phyloP scores from a whole-genome alignment of 2,888 invertebrate species.

The Chrysolina oricalcia region DNA sequence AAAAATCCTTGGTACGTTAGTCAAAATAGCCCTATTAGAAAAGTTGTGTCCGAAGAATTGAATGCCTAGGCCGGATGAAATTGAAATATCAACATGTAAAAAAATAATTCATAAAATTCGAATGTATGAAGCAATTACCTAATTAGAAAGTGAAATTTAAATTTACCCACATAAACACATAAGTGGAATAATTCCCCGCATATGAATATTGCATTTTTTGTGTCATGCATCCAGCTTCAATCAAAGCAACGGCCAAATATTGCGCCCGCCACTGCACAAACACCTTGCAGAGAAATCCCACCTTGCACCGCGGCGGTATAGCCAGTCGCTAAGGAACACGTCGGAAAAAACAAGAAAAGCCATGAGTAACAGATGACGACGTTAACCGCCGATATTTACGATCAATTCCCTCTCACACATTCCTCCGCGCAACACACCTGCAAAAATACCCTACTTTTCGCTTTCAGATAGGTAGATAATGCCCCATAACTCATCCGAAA shows the following conservation, averaged over 20 bases:
- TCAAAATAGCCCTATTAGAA: no score
- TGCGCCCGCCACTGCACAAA: not conserved
- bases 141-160: no score
- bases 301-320: not conserved
- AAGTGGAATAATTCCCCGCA: no score
- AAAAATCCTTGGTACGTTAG: no score
- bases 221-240: no score
- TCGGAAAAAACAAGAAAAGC: constrained; percentile 52
- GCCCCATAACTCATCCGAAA: constrained; percentile 71
- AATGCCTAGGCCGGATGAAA: no score
- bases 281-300: not conserved
- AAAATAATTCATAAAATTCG: no score
- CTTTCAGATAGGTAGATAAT: constrained; percentile 71
- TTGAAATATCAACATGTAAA: no score
- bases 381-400: constrained; percentile 72
- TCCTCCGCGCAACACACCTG: constrained; percentile 68
- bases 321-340: constrained; percentile 48
- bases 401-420: constrained; percentile 69
- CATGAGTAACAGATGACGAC: constrained; percentile 71
- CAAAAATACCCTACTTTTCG: constrained; percentile 71
- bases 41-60: no score
- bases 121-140: no score
- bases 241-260: not conserved
- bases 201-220: no score
- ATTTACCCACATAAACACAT: no score